Evolutionary conservation across 2,888 invertebrate species (phyloP), one percentile per base, ranked within the genome.

Genomic region (Cryptocephalus moraei): DNA sequence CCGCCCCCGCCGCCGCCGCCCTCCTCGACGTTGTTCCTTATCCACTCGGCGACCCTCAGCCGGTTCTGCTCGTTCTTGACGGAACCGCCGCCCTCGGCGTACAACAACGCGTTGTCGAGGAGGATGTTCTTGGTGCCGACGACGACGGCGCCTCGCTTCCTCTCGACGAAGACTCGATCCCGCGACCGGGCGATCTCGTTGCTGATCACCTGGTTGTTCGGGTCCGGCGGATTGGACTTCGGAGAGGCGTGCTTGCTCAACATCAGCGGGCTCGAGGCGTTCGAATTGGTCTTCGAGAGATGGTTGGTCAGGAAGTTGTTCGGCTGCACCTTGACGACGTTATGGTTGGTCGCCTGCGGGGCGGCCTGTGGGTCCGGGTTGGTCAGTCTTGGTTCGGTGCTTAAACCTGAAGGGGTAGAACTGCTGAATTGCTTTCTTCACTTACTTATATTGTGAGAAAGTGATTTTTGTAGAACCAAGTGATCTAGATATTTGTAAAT

Each of bases 81-180:
- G 4, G 61, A 60, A 31, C 51, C 53, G n/a, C 22, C 22, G 6
- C 22, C 22, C 2, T 22, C 22, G 3, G 22, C 22, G 6, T 22
- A 22, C 22, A 22, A 22, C 22, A 22, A 84, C 33, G 84, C 82
- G 59, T 86, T 88, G 66, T 88, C 88, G 22, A 89, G 71, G 6
- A 89, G 71, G 59, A 89, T 86, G 65, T 88, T 89, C 63, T 84
- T 86, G 9, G 86, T 84, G 8, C 86, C 86, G 1, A 52, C 33
- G 12, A 39, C 39, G 12, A 11, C 12, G 8, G 11, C 39, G 12
- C 11, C 12, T 9, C 12, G 36, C 36, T 6, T 36, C 12, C 4
- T 12, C n/a, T 12, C 12, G n/a, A 34, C 34, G 34, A 34, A 9
- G 9, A 9, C n/a, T 34, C 34, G 9, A 13, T 56, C 49, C 33